Evolutionary conservation across 1,140 invertebrate genomes (phyloP), one percentile per base, ranked within the genome.

Genomic region (Pinna nobilis): DNA sequence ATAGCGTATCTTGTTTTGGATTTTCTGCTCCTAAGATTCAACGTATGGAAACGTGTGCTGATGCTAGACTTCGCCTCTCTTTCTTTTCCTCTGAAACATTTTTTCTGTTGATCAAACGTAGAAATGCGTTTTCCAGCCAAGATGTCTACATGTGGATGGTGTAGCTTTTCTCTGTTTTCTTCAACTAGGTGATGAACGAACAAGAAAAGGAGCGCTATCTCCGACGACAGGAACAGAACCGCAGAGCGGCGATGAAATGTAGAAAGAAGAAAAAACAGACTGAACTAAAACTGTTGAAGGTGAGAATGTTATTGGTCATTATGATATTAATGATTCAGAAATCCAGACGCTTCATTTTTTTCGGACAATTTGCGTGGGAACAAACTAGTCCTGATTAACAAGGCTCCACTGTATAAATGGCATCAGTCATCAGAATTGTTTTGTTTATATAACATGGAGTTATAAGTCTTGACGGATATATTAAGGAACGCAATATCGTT

Each of bases 201-300:
- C 35, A 37, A 7, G 66, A 69, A 7, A 53, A 55, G 32, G 53
- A 69, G 28, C 30, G 66, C 18, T 57, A 69, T 18, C 55, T 57
- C 9, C 51, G 66, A n/a, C 51, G 66, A 13, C 66, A 57, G 53
- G 66, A 69, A 32, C 66, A 69, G 37, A 69, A 69, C 18, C 50
- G 66, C 13, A 51, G 66, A 20, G 66, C 66, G 18, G 66, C 66
- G 30, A 69, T 18, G 15, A 69, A 69, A 69, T 69, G 66, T 28
- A 41, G 66, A 33, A 41, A 47, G 25, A 69, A 69, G 33, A 69
- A 69, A 39, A 69, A 69, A 32, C 51, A 57, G 15, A 11, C 23
- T 11, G 66, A 69, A 39, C 35, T 49, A 15, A 57, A 20, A 18
- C 23, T 69, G 13, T 28, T 69, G 32, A 53, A 41, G 28, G 66